Evolutionary conservation across 2,113 vertebrate genomes (phyloP).

Genomic region (Xyrauchen texanus): DNA sequence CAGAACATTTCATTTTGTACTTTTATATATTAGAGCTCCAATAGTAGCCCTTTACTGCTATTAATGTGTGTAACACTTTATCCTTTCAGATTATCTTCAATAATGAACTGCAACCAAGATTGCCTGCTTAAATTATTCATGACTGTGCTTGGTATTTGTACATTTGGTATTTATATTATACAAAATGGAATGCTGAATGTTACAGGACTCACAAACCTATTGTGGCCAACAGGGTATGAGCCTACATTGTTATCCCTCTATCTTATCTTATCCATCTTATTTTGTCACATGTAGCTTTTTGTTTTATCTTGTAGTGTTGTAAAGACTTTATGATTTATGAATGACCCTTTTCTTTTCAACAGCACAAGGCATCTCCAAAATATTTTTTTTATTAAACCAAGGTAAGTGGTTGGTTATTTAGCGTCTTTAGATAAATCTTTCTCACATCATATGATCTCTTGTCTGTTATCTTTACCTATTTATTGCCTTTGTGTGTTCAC

Average conservation of each 20-base stretch:
- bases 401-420: conserved; percentile 2
- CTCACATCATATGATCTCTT: too few relatives aligned
- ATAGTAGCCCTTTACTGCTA: background rate
- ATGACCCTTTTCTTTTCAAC: background rate
- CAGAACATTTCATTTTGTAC: too few relatives aligned
- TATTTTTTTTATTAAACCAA: background rate
- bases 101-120: background rate
- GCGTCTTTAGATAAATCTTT: background rate
- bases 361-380: background rate
- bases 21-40: too few relatives aligned
- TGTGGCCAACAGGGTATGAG: background rate
- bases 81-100: background rate
- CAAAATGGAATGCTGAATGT: background rate
- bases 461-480: background rate
- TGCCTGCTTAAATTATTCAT: background rate
- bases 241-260: background rate
- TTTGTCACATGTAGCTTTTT: too few relatives aligned
- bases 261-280: background rate
- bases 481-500: background rate
- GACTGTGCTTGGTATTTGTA: background rate
- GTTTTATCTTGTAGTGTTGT: too few relatives aligned
- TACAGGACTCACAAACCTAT: background rate
- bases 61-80: background rate
- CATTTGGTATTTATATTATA: background rate
- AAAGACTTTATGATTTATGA: background rate